These are phyloP conservation scores for Mercenaria mercenaria DNA, from an alignment of 1,140 invertebrate species.

Conservation along the genomic window DNA sequence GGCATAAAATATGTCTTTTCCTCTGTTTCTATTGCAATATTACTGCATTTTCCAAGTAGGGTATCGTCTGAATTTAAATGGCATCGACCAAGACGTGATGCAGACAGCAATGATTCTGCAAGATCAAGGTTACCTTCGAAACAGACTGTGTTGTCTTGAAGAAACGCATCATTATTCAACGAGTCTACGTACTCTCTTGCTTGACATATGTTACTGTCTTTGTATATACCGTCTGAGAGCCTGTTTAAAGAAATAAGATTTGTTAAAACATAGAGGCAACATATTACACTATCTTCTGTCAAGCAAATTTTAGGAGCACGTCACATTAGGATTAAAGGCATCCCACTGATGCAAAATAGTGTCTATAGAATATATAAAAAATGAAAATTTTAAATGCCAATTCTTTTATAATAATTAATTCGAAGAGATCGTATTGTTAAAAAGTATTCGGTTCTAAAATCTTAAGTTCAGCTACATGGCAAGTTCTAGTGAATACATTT, in stretches of 20 bases:
- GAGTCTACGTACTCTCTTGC: neutral
- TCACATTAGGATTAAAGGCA: too few species aligned
- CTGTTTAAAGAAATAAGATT: neutral
- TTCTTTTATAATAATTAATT: too few species aligned
- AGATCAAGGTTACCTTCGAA: conserved; percentile 11
- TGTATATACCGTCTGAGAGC: neutral
- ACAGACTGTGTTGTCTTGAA: neutral
- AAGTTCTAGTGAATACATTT: too few species aligned
- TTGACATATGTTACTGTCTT: neutral
- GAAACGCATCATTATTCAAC: neutral
- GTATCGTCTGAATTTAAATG: neutral
- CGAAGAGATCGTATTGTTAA: too few species aligned
- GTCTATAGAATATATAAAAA: too few species aligned
- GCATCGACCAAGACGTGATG: neutral
- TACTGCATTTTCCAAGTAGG: neutral
- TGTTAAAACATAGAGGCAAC: neutral
- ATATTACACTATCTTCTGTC: neutral
- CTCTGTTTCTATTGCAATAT: neutral
- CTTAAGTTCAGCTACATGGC: too few species aligned
- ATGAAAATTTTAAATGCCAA: too few species aligned
- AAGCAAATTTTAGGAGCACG: too few species aligned
- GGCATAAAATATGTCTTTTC: neutral
- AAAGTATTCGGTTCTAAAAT: too few species aligned
- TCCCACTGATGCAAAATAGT: too few species aligned
- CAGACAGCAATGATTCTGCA: neutral